Evolutionary conservation across 2,797 vertebrate species (phyloP).

Genomic region (Phalloptychus januarius): DNA sequence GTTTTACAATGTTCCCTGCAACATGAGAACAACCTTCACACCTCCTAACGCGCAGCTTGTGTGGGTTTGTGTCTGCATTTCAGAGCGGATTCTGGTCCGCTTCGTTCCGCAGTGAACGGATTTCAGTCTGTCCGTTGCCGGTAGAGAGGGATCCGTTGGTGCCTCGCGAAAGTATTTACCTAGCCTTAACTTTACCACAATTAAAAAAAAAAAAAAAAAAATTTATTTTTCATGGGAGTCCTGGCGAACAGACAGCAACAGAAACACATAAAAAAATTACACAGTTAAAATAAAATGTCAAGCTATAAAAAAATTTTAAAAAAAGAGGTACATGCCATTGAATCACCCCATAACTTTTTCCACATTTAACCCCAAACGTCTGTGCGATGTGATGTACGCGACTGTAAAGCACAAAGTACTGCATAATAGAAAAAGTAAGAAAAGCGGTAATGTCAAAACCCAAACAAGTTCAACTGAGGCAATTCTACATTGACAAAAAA

Average conservation of each 20-base stretch:
- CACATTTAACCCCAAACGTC: background rate
- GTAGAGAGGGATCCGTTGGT: background rate
- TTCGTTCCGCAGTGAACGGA: background rate
- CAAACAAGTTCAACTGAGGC: background rate
- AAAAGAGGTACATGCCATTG: too few relatives aligned
- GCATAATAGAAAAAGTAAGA: background rate
- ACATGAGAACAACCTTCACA: conserved; percentile 59
- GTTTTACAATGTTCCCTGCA: conserved; percentile 41
- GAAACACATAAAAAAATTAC: too few relatives aligned
- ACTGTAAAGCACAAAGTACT: background rate
- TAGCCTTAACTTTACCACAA: too few relatives aligned
- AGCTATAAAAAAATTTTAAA: too few relatives aligned
- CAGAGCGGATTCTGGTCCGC: conserved; percentile 22
- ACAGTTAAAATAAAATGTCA: too few relatives aligned
- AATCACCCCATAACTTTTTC: background rate
- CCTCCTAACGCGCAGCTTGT: conserved; percentile 35
- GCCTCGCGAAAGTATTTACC: background rate
- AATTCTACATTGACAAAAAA: background rate
- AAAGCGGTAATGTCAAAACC: too few relatives aligned
- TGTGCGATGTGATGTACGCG: background rate
- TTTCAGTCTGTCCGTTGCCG: background rate
- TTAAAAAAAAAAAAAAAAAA: too few relatives aligned
- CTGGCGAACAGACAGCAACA: too few relatives aligned
- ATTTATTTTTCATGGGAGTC: too few relatives aligned
- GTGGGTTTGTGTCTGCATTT: conserved; percentile 22